These are phyloP conservation scores for Cromileptes altivelis DNA, from an alignment of 2,113 vertebrate species.

Conservation along the genomic window DNA sequence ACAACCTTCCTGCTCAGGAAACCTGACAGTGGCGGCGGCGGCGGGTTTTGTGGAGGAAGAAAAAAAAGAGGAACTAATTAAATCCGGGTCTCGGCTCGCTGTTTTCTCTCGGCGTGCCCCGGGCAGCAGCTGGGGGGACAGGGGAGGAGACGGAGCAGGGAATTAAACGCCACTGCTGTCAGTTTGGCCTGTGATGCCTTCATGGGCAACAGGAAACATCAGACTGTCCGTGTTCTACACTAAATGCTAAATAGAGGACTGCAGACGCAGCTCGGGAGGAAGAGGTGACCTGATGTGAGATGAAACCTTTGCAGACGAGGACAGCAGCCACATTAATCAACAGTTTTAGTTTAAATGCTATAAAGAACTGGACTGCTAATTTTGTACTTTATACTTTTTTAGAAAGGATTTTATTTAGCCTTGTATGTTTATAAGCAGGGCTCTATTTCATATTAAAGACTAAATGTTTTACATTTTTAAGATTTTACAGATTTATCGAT, in stretches of 20 bases:
- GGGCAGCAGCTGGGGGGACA: conserved; percentile 31
- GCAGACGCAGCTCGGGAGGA: not conserved
- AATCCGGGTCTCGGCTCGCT: conserved; percentile 41
- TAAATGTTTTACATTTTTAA: too few species aligned
- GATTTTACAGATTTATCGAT: too few species aligned
- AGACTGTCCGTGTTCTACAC: not conserved
- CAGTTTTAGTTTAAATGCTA: too few species aligned
- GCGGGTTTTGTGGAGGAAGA: conserved; percentile 7
- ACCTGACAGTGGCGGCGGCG: conserved; percentile 29
- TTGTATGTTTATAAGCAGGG: too few species aligned
- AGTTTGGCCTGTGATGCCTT: not conserved
- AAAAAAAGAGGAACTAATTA: conserved; percentile 67
- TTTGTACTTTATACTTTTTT: too few species aligned
- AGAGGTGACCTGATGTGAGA: not conserved
- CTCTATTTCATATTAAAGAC: too few species aligned
- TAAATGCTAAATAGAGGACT: not conserved
- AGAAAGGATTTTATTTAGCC: too few species aligned
- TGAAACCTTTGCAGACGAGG: too few species aligned
- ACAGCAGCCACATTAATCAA: too few species aligned
- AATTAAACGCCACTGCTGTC: conserved; percentile 32
- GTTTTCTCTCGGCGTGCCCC: conserved; percentile 26
- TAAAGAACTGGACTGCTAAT: too few species aligned
- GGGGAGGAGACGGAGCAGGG: conserved; percentile 30
- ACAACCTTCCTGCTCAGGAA: conserved; percentile 60
- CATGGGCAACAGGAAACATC: not conserved